A percentile compares a stretch with the other conserved stretches of the same genome.
Conservation (phyloP, 1,140 invertebrate species). For the Lordiphosa collinella region DNA sequence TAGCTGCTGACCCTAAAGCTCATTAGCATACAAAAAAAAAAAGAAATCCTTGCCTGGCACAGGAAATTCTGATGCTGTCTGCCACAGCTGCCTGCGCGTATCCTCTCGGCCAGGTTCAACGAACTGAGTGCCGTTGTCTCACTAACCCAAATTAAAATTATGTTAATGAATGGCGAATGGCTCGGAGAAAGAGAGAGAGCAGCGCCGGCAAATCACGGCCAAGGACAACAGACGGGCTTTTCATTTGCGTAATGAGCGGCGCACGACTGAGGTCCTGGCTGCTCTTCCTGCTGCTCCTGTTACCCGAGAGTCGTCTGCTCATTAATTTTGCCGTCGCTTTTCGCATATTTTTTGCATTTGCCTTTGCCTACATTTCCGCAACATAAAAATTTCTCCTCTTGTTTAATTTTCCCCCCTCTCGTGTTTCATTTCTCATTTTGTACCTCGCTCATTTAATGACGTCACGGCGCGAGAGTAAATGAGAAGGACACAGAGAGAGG, state of each 20-base stretch:
- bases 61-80: constrained; percentile 64
- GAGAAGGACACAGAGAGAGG: neutral
- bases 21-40: constrained; percentile 62
- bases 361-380: constrained; percentile 56
- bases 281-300: constrained; percentile 40
- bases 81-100: constrained; percentile 46
- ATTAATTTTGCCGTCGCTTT: constrained; percentile 71
- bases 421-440: constrained; percentile 73
- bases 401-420: constrained; percentile 51
- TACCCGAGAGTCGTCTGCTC: constrained; percentile 18
- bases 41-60: neutral
- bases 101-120: constrained; percentile 62
- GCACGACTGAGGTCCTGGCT: constrained; percentile 21
- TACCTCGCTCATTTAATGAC: constrained; percentile 70
- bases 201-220: constrained; percentile 68
- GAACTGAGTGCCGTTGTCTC: constrained; percentile 68
- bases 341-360: constrained; percentile 34
- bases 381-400: constrained; percentile 54
- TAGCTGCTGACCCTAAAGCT: constrained; percentile 33
- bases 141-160: constrained; percentile 79
- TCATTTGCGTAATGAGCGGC: constrained; percentile 71
- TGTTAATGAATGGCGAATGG: constrained; percentile 69
- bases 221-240: constrained; percentile 71
- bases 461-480: constrained; percentile 40
- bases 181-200: constrained; percentile 5